Conservation (phyloP, 2,888 invertebrate species). For the Odontocolon sp. region DNA sequence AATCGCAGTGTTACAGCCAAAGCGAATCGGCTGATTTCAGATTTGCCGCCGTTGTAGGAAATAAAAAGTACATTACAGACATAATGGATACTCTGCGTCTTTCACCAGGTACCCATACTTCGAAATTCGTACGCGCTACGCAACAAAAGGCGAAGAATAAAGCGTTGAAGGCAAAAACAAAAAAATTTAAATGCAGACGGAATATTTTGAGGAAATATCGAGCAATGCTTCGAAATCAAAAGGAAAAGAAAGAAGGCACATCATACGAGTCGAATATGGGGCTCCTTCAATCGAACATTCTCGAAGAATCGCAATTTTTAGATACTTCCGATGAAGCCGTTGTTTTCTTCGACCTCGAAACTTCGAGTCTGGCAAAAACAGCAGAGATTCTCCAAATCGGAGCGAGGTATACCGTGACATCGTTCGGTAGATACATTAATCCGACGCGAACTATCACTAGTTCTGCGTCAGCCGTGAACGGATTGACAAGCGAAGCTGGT, state of each 20-base stretch:
- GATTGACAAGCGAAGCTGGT: constrained; percentile 37
- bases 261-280: constrained; percentile 48
- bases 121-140: neutral
- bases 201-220: constrained; percentile 38
- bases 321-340: no score
- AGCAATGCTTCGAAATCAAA: constrained; percentile 43
- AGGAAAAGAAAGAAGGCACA: constrained; percentile 47
- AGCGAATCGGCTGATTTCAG: constrained; percentile 45
- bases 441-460: constrained; percentile 41
- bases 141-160: neutral
- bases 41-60: constrained; percentile 36
- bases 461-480: constrained; percentile 43
- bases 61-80: constrained; percentile 29
- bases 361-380: no score
- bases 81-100: constrained; percentile 2
- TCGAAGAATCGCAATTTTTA: constrained; percentile 31
- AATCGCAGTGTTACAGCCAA: constrained; percentile 44
- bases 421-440: constrained; percentile 48
- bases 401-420: constrained; percentile 30
- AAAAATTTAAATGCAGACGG: constrained; percentile 30
- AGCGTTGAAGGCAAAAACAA: neutral
- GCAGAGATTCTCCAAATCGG: constrained; percentile 59
- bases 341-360: no score
- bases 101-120: neutral
- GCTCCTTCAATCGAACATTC: constrained; percentile 12